Evolutionary conservation across 2,888 invertebrate species (phyloP), one percentile per base, ranked within the genome.

Genomic region (Morpho deidamia): DNA sequence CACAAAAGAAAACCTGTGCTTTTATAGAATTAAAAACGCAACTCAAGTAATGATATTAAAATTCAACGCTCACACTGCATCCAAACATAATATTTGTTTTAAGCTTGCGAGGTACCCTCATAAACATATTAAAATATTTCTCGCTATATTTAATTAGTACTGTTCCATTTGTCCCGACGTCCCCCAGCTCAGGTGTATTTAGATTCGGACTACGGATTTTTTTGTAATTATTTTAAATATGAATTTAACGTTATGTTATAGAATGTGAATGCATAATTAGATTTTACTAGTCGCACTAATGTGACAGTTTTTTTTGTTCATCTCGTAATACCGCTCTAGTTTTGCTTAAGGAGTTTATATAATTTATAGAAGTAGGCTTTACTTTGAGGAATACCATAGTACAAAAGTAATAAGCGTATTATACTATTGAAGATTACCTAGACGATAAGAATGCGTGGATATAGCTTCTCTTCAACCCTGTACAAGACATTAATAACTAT

Each of bases 51-150:
- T 85, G 78, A 81, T 86, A 88, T 88, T 88, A 86, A 88, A 87
- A 87, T 85, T 84, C 85, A 81, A 78, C 82, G 80, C 76, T 81
- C 71, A 74, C 70, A 68, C 63, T 73, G 77, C 74, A 71, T 72
- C 73, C 76, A 68, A 76, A 85, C 86, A 83, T 83, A 84, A 83
- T 84, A 83, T 85, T 87, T 88, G 84, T 78, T 83, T 83, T 78
- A 80, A 83, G 74, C 78, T 71, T 68, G 69, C 70, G 72, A 64
- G 72, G 73, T 66, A 71, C 76, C 74, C 78, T 77, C 86, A 72
- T 88, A 87, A 88, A 88, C 84, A 88, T 87, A 86, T 87, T 89
- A 88, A 88, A 89, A 89, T 89, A 88, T 83, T 82, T 82, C 81
- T 78, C 78, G 78, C 76, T 78, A 80, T 85, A 86, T 89, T 85